These are phyloP conservation scores for Neocrepidodera transversa DNA, from an alignment of 2,888 invertebrate species.

Conservation along the genomic window DNA sequence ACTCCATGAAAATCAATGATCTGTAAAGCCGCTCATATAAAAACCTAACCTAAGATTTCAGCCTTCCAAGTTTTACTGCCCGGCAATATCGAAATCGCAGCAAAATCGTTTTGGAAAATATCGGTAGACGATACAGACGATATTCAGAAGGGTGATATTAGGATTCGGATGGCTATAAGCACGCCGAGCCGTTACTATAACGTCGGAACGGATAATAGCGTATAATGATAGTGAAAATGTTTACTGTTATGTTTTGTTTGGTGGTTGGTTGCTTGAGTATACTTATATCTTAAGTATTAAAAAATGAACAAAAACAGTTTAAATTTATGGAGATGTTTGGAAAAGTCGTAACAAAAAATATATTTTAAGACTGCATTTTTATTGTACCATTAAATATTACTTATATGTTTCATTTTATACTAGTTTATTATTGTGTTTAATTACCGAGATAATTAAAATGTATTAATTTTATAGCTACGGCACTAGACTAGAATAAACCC, in stretches of 20 bases:
- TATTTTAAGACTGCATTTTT: no score
- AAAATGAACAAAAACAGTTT: no score
- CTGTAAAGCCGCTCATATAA: neutral
- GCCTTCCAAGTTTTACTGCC: neutral
- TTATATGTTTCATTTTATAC: no score
- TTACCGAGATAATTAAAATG: no score
- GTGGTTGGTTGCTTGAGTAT: no score
- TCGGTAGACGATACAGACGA: conserved; percentile 1
- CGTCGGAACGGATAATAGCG: neutral
- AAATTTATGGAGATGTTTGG: no score
- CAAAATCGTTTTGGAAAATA: neutral
- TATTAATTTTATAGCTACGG: no score
- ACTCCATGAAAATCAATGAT: conserved; percentile 13
- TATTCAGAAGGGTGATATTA: neutral
- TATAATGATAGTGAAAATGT: neutral
- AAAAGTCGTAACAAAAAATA: no score
- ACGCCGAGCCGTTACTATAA: neutral
- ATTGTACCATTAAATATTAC: no score
- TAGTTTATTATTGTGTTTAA: no score
- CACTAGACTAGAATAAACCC: no score
- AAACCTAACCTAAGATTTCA: conserved; percentile 3
- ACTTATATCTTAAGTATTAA: no score
- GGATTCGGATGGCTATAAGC: neutral
- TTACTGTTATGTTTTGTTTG: neutral
- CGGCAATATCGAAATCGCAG: neutral